Conservation (phyloP, 1,140 invertebrate genomes). For the Ceratosolen fusciceps region DNA sequence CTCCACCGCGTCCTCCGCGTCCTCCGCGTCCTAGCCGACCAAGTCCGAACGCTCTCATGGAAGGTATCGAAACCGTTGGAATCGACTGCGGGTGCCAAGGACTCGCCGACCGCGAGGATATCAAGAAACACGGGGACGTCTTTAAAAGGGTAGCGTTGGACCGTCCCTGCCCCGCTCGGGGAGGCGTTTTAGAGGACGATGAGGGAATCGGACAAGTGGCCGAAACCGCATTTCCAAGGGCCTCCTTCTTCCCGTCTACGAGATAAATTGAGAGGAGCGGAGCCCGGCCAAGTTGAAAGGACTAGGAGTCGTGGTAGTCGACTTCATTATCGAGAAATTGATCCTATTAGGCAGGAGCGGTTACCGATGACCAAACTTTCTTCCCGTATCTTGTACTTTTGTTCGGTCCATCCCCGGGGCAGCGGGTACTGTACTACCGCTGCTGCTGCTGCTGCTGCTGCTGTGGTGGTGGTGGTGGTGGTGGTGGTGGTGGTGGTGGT, state of each 20-base stretch:
- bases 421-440: too few relatives aligned
- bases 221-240: slow-evolving; percentile 48
- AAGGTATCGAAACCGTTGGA: too few relatives aligned
- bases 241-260: slow-evolving; percentile 48
- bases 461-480: not conserved
- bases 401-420: too few relatives aligned
- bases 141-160: slow-evolving; percentile 11
- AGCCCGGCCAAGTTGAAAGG: not conserved
- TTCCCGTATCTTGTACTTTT: slow-evolving; percentile 35
- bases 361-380: slow-evolving; percentile 52
- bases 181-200: slow-evolving; percentile 35
- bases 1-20: too few relatives aligned
- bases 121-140: slow-evolving; percentile 35
- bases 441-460: too few relatives aligned
- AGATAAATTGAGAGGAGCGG: not conserved
- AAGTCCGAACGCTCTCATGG: too few relatives aligned
- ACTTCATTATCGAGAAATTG: slow-evolving; percentile 68
- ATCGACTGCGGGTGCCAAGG: not conserved
- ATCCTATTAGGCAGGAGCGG: slow-evolving; percentile 61
- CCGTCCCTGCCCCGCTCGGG: not conserved
- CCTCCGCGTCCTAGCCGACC: too few relatives aligned
- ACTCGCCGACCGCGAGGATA: slow-evolving; percentile 17
- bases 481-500: too few relatives aligned
- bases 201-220: slow-evolving; percentile 8
- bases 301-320: too few relatives aligned